Evolutionary conservation across 2,113 vertebrate genomes (phyloP).

Genomic region (Cavia aperea): DNA sequence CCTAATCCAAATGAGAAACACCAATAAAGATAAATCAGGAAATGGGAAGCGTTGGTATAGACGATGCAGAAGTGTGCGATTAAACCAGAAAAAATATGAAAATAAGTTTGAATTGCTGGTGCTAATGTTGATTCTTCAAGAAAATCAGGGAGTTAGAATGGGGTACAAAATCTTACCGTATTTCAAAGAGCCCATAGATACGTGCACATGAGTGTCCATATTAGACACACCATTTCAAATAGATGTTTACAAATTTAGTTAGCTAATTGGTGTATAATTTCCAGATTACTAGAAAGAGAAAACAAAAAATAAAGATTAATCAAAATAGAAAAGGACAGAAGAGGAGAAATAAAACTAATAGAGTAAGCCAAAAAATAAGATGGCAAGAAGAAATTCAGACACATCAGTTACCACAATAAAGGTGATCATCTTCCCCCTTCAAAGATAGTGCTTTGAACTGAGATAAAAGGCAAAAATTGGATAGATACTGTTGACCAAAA

Average conservation of each 20-base stretch:
- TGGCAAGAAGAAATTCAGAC: background rate
- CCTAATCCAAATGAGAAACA: background rate
- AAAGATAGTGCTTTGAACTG: background rate
- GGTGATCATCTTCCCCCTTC: background rate
- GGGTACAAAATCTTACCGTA: background rate
- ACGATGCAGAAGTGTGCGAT: background rate
- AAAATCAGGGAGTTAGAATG: background rate
- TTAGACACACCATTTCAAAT: background rate
- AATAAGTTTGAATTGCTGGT: background rate
- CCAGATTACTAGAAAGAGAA: background rate
- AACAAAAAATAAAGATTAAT: background rate
- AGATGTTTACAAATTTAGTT: background rate
- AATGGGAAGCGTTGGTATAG: background rate
- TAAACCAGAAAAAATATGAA: background rate
- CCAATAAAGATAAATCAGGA: slow-evolving; percentile 28
- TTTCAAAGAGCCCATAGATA: background rate
- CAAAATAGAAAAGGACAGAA: background rate
- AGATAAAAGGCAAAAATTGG: background rate
- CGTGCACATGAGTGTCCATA: background rate
- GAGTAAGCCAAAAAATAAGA: background rate
- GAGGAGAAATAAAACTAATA: background rate
- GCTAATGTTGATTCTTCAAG: background rate
- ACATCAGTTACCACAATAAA: background rate
- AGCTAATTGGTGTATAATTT: background rate
- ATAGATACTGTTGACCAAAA: background rate